Conservation (phyloP, 1,140 invertebrate species). For the Microplitis mediator region DNA sequence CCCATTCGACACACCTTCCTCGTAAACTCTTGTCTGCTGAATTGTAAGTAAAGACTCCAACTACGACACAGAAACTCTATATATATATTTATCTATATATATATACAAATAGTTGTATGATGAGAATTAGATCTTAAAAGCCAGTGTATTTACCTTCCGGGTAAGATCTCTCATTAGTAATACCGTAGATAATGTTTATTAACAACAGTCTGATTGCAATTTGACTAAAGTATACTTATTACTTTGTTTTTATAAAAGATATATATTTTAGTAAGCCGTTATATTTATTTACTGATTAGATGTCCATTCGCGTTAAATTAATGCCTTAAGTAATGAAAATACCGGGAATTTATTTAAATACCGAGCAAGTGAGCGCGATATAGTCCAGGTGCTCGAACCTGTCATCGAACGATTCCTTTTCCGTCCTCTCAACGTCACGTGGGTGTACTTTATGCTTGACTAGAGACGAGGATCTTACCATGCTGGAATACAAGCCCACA, state of each 20-base stretch:
- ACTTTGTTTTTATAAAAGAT: background rate
- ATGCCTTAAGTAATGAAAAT: background rate
- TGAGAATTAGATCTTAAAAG: constrained; percentile 6
- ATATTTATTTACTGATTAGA: too few relatives aligned
- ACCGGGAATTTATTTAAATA: background rate
- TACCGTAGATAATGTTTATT: background rate
- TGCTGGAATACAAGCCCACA: too few relatives aligned
- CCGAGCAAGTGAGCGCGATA: background rate
- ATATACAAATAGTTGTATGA: background rate
- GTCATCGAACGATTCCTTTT: constrained; percentile 32
- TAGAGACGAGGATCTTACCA: background rate
- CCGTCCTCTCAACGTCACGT: constrained; percentile 39
- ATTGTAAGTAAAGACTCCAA: background rate
- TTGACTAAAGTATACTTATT: too few relatives aligned
- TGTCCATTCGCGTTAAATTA: background rate
- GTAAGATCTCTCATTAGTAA: constrained; percentile 17
- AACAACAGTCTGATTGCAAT: background rate
- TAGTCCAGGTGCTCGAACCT: constrained; percentile 25
- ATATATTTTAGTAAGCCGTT: background rate
- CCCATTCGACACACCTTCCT: constrained; percentile 30
- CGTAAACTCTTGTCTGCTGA: constrained; percentile 14
- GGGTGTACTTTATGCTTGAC: constrained; percentile 49
- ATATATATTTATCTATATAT: too few relatives aligned
- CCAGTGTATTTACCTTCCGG: constrained; percentile 17
- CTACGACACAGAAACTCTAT: background rate